These are phyloP conservation scores for Ecliptopera silaceata DNA, from an alignment of 2,888 invertebrate genomes.

Conservation along the genomic window DNA sequence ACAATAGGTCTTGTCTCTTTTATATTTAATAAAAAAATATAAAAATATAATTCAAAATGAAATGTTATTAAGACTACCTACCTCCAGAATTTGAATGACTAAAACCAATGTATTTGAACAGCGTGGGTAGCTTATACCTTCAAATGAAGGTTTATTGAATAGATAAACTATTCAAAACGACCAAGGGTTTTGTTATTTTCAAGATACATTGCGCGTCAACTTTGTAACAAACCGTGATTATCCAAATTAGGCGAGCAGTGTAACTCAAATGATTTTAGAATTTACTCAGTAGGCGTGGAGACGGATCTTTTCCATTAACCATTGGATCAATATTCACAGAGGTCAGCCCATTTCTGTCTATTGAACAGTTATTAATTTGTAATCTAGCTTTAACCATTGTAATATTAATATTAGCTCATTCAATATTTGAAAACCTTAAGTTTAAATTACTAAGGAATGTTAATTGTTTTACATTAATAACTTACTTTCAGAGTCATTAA, in stretches of 20 bases:
- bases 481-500: background rate
- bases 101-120: too few relatives aligned
- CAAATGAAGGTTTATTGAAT: constrained; percentile 16
- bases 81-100: too few relatives aligned
- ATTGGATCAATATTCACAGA: constrained; percentile 36
- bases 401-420: constrained; percentile 9
- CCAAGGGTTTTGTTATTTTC: too few relatives aligned
- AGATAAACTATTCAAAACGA: background rate
- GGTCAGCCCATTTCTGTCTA: constrained; percentile 32
- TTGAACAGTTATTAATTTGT: constrained; percentile 32
- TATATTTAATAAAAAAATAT: too few relatives aligned
- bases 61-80: too few relatives aligned
- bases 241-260: too few relatives aligned
- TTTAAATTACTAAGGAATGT: background rate
- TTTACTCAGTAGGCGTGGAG: background rate
- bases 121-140: constrained; percentile 8
- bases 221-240: too few relatives aligned
- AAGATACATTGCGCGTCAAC: too few relatives aligned
- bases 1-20: too few relatives aligned
- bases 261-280: too few relatives aligned
- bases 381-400: constrained; percentile 8
- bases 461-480: background rate
- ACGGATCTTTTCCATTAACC: constrained; percentile 30
- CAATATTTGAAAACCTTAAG: constrained; percentile 1
- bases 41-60: too few relatives aligned